phyloP scores from a whole-genome alignment of 2,888 invertebrate genomes.

The Limnephilus marmoratus region DNA sequence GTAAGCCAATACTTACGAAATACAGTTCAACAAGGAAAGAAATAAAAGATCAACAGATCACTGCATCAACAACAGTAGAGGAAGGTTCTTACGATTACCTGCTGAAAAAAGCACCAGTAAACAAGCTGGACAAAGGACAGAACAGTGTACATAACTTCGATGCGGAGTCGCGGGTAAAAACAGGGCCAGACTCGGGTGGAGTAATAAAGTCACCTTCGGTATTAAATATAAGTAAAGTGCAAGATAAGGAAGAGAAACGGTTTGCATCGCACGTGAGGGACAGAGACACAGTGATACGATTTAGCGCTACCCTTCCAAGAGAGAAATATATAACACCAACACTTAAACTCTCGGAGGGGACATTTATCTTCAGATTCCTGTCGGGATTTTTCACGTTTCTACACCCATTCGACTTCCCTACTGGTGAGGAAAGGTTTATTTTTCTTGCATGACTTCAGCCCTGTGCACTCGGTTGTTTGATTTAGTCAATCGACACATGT shows the following conservation, averaged over 20 bases:
- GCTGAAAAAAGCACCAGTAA: conserved; percentile 42
- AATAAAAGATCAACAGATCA: conserved; percentile 14
- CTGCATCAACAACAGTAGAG: conserved; percentile 24
- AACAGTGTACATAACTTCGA: conserved; percentile 33
- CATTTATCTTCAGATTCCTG: conserved; percentile 81
- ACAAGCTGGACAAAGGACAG: conserved; percentile 13
- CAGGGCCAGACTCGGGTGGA: conserved; percentile 34
- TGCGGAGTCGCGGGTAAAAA: conserved; percentile 38
- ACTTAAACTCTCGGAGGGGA: conserved; percentile 79
- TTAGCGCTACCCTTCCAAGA: conserved; percentile 74
- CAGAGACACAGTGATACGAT: conserved; percentile 74
- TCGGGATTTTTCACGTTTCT: conserved; percentile 80
- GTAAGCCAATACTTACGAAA: background rate
- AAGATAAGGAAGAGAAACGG: conserved; percentile 61
- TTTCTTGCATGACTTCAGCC: background rate
- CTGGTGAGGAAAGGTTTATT: conserved; percentile 76
- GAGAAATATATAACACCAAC: conserved; percentile 76
- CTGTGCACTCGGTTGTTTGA: background rate
- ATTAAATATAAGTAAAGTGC: conserved; percentile 52
- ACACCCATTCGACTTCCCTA: conserved; percentile 81
- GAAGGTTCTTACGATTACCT: conserved; percentile 48
- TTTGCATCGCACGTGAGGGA: conserved; percentile 67
- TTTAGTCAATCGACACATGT: background rate
- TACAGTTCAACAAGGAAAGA: conserved; percentile 8
- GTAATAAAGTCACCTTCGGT: conserved; percentile 24